Evolutionary conservation across 2,113 vertebrate genomes (phyloP), one percentile per base, ranked within the genome.

Genomic region (Hemicordylus capensis): DNA sequence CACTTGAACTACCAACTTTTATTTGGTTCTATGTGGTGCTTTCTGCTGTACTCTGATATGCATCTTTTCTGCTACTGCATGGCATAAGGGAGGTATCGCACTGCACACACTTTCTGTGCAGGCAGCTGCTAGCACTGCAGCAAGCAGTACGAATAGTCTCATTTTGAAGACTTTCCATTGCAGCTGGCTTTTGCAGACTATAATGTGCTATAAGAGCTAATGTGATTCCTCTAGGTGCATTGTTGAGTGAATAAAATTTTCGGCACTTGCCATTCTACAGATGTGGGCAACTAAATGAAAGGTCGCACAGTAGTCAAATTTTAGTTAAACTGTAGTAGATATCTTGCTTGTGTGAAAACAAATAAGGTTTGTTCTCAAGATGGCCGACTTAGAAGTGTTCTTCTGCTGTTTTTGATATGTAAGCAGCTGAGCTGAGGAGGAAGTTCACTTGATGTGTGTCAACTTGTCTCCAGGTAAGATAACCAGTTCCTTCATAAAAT

Each of bases 21-120:
- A n/a, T 56, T 48, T 44, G 59, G 4, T 82, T 76, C 81, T 37
- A 81, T n/a, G 28, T 91, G 48, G 76, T 88, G 75, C 34, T 75
- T 90, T 83, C 26, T 0, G 0, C 88, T 87, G 72, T 84, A 80
- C 80, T 85, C 88, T 84, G 12, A 88, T 82, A 11, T 93, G 91
- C 86, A 81, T 92, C n/a, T 85, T 92, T 96, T 94, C 91, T 95
- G 88, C 79, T 90, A 85, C 91, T 61, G 87, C 89, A 85, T 93
- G 93, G 88, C 93, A 90, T 94, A 94, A 95, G 94, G 94, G 95
- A 96, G 94, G 92, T 93, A 91, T 94, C 89, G 90, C 90, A 44
- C 92, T 93, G 91, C 89, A 93, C 89, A 92, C 87, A 94, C 90
- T 95, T 95, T 95, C 95, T 96, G 94, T 93, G 95, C 93, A 93